Conservation (phyloP, 1,140 invertebrate genomes). For the Lasioglossum baleicum region DNA sequence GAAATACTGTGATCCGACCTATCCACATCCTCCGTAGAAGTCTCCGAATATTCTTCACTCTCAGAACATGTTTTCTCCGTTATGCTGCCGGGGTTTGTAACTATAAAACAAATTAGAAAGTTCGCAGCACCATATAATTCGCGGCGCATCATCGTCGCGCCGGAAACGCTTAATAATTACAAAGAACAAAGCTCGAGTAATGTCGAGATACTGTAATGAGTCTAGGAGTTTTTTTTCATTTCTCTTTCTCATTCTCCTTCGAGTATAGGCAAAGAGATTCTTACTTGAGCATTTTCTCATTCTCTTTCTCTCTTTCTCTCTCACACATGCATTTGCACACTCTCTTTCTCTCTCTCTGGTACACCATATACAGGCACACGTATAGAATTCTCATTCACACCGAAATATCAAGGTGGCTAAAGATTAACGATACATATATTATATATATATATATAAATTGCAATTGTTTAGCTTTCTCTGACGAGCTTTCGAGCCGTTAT, state of each 20-base stretch:
- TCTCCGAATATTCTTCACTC: slow-evolving; percentile 3
- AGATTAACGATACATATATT: slow-evolving; percentile 26
- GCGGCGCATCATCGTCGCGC: slow-evolving; percentile 13
- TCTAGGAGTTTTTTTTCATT: slow-evolving; percentile 2
- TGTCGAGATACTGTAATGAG: slow-evolving; percentile 38
- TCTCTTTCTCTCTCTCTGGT: background rate
- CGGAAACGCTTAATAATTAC: slow-evolving; percentile 44
- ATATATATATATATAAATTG: slow-evolving; percentile 36
- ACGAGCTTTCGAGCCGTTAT: slow-evolving; percentile 32
- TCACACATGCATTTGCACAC: background rate
- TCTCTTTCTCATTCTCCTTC: background rate
- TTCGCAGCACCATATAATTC: slow-evolving; percentile 59
- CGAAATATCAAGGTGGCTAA: slow-evolving; percentile 3
- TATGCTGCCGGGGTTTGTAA: slow-evolving; percentile 26
- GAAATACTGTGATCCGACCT: slow-evolving; percentile 49
- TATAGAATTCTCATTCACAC: background rate
- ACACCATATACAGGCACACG: background rate
- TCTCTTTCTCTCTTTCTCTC: slow-evolving; percentile 13
- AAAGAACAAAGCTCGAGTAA: slow-evolving; percentile 51
- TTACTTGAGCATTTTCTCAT: slow-evolving; percentile 44
- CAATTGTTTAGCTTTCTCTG: slow-evolving; percentile 24
- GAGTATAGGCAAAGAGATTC: slow-evolving; percentile 36
- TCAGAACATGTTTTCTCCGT: slow-evolving; percentile 24
- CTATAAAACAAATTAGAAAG: slow-evolving; percentile 53
- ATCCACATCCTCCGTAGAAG: slow-evolving; percentile 20